These are phyloP conservation scores for Chionis minor DNA, from an alignment of 2,113 vertebrate species.

Conservation along the genomic window DNA sequence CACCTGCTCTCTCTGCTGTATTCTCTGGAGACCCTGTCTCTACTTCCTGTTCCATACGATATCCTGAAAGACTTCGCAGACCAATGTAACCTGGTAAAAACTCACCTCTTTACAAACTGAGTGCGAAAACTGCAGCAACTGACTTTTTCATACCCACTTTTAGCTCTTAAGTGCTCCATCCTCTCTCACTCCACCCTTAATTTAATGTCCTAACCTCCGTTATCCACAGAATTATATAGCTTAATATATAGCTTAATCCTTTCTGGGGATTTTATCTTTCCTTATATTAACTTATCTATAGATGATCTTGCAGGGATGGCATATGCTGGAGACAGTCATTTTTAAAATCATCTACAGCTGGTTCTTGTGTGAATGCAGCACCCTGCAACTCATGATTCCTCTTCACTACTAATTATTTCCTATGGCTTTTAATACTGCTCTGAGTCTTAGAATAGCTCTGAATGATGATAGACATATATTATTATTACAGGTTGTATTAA, in stretches of 20 bases:
- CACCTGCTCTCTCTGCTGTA: not conserved
- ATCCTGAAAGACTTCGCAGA: not conserved
- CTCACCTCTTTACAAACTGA: not conserved
- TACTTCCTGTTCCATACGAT: not conserved
- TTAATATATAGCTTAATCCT: slow-evolving; percentile 43
- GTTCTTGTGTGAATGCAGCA: slow-evolving; percentile 28
- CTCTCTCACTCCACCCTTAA: not conserved
- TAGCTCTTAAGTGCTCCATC: not conserved
- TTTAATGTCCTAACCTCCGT: slow-evolving; percentile 21
- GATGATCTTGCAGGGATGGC: slow-evolving; percentile 22
- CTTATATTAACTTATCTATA: slow-evolving; percentile 51
- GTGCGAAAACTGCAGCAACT: not conserved
- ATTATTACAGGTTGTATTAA: slow-evolving; percentile 29
- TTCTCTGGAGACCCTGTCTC: not conserved
- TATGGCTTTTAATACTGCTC: slow-evolving; percentile 46
- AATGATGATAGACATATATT: slow-evolving; percentile 39
- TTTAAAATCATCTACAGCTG: not conserved
- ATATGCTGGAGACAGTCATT: slow-evolving; percentile 21
- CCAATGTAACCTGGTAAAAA: not conserved
- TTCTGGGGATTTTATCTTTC: slow-evolving; percentile 32
- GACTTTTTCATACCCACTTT: not conserved
- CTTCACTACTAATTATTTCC: slow-evolving; percentile 55
- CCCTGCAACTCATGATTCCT: slow-evolving; percentile 7
- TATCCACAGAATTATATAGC: slow-evolving; percentile 19
- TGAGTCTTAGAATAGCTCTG: slow-evolving; percentile 5